Base-by-base conservation (phyloP, 2,113 vertebrate species). In the Azemiops feae region DNA sequence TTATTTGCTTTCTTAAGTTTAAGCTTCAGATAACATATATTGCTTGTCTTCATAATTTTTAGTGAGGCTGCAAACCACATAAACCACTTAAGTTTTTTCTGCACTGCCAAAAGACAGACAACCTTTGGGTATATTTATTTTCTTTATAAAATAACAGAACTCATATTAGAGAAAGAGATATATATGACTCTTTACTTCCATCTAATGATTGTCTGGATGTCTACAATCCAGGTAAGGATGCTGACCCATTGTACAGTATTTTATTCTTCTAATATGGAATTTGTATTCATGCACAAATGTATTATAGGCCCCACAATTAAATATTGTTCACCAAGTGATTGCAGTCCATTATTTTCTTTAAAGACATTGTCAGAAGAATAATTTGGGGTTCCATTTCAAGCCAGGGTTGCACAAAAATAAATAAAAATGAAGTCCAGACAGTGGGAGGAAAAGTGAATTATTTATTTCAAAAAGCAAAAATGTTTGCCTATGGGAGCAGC, bases 1-100 rank as follows among this genome's bases (percentile, higher is more conserved):
- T 95, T 64, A 47, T 91, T 93, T 95, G 54, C 45, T 93, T 93
- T 93, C 85, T 92, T 92, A 93, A 86, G 87, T 92, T 89, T 87
- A 92, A 92, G 93, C 55, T 89, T 89, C 87, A 89, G 90, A 92
- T 86, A 92, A 92, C 74, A 89, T 90, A 90, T 64, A 22, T 47
- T 64, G 6, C 1, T 8, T 47, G 92, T 94, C 91, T 91, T 89
- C 0, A 16, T 93, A 7, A 90, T 94, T 95, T 94, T 30, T 92
- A 91, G 85, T 91, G 58, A 39, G 55, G 50, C 85, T 91, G 18
- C 9, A 89, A 22, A 55, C 94, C 85, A 95, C 93, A 94, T 0
- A 18, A 47, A 85, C 54, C 90, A 53, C 7, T 74, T 89, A 90
- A 57, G 60, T 23, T 57, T 27, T 45, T 55, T 20, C 55, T 92